Conservation (phyloP, 1,140 invertebrate species). For the Drosophila varians region DNA sequence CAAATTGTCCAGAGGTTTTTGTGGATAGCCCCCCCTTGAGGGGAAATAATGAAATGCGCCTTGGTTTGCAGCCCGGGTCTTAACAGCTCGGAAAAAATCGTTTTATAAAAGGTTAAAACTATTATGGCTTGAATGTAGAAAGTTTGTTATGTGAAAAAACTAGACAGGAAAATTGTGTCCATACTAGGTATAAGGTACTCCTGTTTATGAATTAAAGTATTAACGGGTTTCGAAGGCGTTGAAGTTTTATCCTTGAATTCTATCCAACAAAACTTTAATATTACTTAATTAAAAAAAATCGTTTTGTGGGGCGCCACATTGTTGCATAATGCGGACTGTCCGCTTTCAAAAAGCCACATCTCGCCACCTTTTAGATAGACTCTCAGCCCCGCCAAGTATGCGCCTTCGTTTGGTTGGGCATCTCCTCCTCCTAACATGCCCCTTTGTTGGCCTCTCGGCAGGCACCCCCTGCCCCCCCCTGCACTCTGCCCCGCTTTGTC, state of each 20-base stretch:
- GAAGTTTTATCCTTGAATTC: too few relatives aligned
- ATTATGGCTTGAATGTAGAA: conserved; percentile 14
- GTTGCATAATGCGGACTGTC: conserved; percentile 51
- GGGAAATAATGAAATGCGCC: conserved; percentile 33
- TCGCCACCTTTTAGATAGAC: conserved; percentile 59
- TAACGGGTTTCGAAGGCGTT: background rate
- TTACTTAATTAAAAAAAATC: conserved; percentile 27
- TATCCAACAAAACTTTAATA: conserved; percentile 14
- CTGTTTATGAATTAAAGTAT: conserved; percentile 24
- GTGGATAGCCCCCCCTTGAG: conserved; percentile 15
- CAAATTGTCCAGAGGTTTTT: conserved; percentile 56
- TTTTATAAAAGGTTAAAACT: conserved; percentile 46
- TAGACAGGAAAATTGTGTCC: background rate
- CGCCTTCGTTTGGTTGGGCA: conserved; percentile 14
- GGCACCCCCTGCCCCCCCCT: background rate
- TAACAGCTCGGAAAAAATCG: conserved; percentile 43
- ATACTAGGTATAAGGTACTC: conserved; percentile 6
- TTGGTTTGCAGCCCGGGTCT: conserved; percentile 37
- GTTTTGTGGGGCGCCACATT: conserved; percentile 22
- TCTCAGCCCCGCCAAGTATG: conserved; percentile 21
- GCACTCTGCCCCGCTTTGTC: conserved; percentile 32
- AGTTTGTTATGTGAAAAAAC: conserved; percentile 1
- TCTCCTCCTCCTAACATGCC: conserved; percentile 24
- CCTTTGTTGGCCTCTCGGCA: conserved; percentile 61
- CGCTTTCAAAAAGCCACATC: conserved; percentile 59